phyloP scores from a whole-genome alignment of 2,113 vertebrate genomes.

The Octodon degus region DNA sequence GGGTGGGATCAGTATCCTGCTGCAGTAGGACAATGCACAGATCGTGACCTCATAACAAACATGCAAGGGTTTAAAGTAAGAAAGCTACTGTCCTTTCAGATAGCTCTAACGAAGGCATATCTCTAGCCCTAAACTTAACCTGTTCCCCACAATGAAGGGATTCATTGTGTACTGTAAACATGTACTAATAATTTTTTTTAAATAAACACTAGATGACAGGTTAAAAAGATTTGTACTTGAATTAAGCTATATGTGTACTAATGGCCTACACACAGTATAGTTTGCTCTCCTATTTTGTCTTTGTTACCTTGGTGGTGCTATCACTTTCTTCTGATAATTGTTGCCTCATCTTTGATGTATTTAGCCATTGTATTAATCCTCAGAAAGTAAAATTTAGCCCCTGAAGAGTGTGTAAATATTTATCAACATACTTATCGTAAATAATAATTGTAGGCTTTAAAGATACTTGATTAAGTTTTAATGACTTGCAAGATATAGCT shows the following conservation, averaged over 20 bases:
- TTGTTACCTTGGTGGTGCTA: background rate
- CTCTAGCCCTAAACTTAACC: background rate
- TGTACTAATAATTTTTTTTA: background rate
- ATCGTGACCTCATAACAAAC: background rate
- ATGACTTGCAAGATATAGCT: slow-evolving; percentile 35
- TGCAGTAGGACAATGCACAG: background rate
- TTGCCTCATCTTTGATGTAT: slow-evolving; percentile 23
- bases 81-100: background rate
- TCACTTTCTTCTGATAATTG: background rate
- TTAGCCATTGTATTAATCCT: slow-evolving; percentile 30
- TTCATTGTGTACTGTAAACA: background rate
- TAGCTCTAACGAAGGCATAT: background rate
- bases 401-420: slow-evolving; percentile 30
- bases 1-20: background rate
- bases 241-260: slow-evolving; percentile 10
- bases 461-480: slow-evolving; percentile 20
- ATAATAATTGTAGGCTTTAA: slow-evolving; percentile 18
- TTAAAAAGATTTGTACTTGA: slow-evolving; percentile 27
- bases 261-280: background rate
- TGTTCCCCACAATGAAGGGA: background rate
- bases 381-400: background rate
- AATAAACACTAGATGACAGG: background rate
- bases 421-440: background rate
- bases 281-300: slow-evolving; percentile 40
- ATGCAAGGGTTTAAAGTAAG: background rate